These are phyloP conservation scores for Physeter macrocephalus DNA, from an alignment of 2,113 vertebrate genomes.

Conservation along the genomic window DNA sequence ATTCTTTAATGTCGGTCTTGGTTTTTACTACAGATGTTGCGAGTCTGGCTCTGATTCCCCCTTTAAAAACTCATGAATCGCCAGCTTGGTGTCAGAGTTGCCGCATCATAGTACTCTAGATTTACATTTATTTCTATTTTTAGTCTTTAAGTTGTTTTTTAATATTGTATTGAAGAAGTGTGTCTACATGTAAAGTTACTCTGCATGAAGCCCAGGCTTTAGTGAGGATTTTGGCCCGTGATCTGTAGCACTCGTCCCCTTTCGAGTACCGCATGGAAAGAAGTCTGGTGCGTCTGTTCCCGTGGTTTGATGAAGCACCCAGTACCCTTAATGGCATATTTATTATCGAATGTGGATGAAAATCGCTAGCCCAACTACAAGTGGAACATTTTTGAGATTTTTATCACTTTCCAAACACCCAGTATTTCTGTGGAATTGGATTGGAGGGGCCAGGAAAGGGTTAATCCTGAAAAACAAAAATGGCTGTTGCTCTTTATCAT, in stretches of 20 bases:
- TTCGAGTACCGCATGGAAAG: not conserved
- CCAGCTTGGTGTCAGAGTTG: not conserved
- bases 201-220: not conserved
- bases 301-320: not conserved
- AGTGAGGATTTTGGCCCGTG: not conserved
- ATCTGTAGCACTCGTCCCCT: not conserved
- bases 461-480: not conserved
- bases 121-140: slow-evolving; percentile 8
- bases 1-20: not conserved
- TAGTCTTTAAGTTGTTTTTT: not conserved
- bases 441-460: not conserved
- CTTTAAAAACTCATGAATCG: not conserved
- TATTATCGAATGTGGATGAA: not conserved
- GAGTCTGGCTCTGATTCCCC: not conserved
- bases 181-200: not conserved
- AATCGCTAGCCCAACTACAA: not conserved
- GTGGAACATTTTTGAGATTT: not conserved
- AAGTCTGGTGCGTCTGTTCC: not conserved
- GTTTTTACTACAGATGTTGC: slow-evolving; percentile 27
- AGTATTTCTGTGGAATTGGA: not conserved
- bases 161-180: not conserved
- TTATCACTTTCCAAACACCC: not conserved
- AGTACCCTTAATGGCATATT: not conserved
- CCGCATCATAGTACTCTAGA: not conserved
- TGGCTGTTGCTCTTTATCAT: not conserved